Evolutionary conservation across 2,797 vertebrate species (phyloP), one percentile per base, ranked within the genome.

Genomic region (Cyclopterus lumpus): DNA sequence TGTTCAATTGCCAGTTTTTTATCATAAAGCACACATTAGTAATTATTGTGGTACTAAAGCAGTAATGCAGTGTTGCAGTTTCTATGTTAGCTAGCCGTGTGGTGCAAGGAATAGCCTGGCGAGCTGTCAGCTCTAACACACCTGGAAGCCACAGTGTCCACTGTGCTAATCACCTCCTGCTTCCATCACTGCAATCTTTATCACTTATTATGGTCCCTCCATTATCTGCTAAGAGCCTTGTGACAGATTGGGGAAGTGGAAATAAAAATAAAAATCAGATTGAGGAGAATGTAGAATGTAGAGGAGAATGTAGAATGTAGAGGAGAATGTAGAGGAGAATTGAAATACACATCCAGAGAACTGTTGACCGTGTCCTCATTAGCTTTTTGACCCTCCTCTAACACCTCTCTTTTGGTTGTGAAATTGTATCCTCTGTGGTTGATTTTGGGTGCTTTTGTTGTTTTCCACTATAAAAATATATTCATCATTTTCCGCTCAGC

Each of bases 381-480:
- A 64, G 68, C 66, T 63, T 68, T 73, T 62, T 79, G 67, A 86
- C 77, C 74, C 54, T 70, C 22, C 8, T 53, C 38, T 55, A 54
- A 66, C 54, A 26, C 69, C 76, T 79, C 46, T 58, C 69, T 60
- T 36, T 3, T 63, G 67, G 75, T 75, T 66, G 62, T 80, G 69
- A 67, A 44, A 15, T 69, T 82, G 86, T 75, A 83, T 60, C 55
- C 64, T 78, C 75, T 78, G 88, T 46, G 60, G 77, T 78, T 68
- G 73, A 82, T 79, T 73, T 84, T 85, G 81, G 75, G 75, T 80
- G 84, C 79, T 73, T 79, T 85, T 85, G 71, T 78, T 83, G 67
- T 86, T 89, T 91, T 91, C 86, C 84, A 72, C 79, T 83, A 81
- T 77, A 77, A 86, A 84, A 88, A 66, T n/a, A n/a, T n/a, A n/a